Evolutionary conservation across 2,797 vertebrate species (phyloP).

Genomic region (Mionectes olivaceus): DNA sequence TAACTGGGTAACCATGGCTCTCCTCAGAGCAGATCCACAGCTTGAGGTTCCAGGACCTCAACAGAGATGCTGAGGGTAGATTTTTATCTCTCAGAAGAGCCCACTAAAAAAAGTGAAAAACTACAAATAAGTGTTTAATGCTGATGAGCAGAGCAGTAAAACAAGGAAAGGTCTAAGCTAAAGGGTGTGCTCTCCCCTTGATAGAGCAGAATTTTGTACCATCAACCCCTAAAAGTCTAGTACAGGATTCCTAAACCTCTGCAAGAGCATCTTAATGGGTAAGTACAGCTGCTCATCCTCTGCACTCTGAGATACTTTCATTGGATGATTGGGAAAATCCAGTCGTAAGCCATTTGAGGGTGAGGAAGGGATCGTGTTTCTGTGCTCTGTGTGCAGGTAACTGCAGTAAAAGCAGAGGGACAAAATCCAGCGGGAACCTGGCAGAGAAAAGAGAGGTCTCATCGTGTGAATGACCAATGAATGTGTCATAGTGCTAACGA

Average conservation of each 20-base stretch:
- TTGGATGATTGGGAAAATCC: neutral
- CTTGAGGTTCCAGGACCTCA: neutral
- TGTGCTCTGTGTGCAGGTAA: neutral
- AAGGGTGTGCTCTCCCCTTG: fast-evolving
- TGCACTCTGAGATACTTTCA: neutral
- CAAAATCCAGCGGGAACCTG: neutral
- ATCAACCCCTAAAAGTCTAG: neutral
- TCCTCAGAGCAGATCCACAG: neutral
- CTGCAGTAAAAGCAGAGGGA: neutral
- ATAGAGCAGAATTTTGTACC: neutral
- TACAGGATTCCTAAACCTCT: neutral
- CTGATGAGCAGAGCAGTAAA: neutral
- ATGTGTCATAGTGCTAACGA: neutral
- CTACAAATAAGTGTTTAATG: neutral
- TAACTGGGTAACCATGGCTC: neutral
- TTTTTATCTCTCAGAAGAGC: neutral
- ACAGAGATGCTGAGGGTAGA: neutral
- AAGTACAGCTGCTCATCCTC: neutral
- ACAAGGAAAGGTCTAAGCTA: neutral
- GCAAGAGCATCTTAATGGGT: neutral
- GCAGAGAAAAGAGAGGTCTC: neutral
- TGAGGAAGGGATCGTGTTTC: neutral
- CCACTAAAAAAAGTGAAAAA: neutral
- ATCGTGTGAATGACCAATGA: fast-evolving
- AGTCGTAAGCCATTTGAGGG: neutral